A percentile compares a stretch with the other conserved stretches of the same genome.
phyloP scores from a whole-genome alignment of 2,113 vertebrate species.

The Collichthys lucidus region DNA sequence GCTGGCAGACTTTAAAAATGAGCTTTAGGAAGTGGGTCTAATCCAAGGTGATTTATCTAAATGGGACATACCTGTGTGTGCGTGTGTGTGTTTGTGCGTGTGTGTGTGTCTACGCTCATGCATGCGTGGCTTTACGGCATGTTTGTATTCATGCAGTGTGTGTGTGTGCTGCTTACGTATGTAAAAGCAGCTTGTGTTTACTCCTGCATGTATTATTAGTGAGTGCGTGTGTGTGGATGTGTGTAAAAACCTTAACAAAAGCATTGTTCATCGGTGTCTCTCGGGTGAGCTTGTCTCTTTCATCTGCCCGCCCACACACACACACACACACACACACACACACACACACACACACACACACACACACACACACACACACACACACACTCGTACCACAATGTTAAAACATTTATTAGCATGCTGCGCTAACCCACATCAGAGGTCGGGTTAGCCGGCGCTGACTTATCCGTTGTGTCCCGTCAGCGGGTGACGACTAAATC shows the following conservation, averaged over 20 bases:
- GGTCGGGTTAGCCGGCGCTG: conserved; percentile 60
- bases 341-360: conserved; percentile 42
- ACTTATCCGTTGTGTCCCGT: conserved; percentile 65
- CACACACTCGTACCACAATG: conserved; percentile 33
- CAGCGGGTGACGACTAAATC: conserved; percentile 68
- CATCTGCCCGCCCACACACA: conserved; percentile 65
- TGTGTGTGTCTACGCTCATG: neutral
- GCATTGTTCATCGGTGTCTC: conserved; percentile 75
- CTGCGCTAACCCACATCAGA: conserved; percentile 60
- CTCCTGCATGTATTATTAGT: conserved; percentile 36
- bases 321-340: conserved; percentile 38
- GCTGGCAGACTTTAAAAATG: conserved; percentile 73
- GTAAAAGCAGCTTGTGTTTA: conserved; percentile 43
- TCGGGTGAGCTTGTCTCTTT: conserved; percentile 75
- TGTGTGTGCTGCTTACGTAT: conserved; percentile 7
- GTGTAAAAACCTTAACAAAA: conserved; percentile 65
- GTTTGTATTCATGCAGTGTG: conserved; percentile 32
- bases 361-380: conserved; percentile 37
- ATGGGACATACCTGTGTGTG: conserved; percentile 50
- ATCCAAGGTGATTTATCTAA: conserved; percentile 80
- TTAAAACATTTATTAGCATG: conserved; percentile 77
- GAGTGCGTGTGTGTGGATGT: conserved; percentile 43
- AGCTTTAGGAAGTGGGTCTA: conserved; percentile 78
- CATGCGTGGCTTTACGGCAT: conserved; percentile 22
- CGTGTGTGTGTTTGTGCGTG: conserved; percentile 22